Conservation (phyloP, 1,140 invertebrate genomes). For the Orius laevigatus region DNA sequence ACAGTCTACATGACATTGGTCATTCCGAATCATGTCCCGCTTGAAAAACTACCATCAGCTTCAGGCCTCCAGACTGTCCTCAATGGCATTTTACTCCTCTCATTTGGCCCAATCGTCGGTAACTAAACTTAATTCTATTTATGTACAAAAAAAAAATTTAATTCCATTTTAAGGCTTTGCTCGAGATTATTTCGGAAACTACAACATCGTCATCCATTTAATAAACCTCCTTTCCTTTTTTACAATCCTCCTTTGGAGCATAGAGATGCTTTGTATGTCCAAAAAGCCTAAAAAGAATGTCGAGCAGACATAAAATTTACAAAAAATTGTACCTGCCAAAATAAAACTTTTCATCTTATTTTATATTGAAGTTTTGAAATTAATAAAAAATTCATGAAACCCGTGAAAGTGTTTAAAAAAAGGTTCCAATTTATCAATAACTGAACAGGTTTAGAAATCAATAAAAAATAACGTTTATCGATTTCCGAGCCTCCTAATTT, state of each 20-base stretch:
- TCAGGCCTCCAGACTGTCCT: constrained; percentile 45
- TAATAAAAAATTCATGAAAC: too few relatives aligned
- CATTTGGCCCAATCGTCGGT: constrained; percentile 45
- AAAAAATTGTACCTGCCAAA: too few relatives aligned
- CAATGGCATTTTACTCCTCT: constrained; percentile 33
- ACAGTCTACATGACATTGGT: constrained; percentile 50
- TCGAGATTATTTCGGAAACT: constrained; percentile 14
- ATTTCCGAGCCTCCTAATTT: too few relatives aligned
- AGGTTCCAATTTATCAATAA: too few relatives aligned
- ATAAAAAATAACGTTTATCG: too few relatives aligned
- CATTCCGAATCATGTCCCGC: constrained; percentile 45
- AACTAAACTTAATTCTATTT: constrained; percentile 6
- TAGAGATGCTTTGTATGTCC: constrained; percentile 10
- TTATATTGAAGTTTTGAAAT: too few relatives aligned
- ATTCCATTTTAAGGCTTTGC: constrained; percentile 15
- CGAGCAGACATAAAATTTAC: too few relatives aligned
- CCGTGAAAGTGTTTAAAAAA: too few relatives aligned
- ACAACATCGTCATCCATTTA: constrained; percentile 16
- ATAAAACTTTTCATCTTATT: too few relatives aligned
- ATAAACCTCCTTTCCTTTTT: constrained; percentile 15
- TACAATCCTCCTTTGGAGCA: constrained; percentile 18
- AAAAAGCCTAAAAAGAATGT: not conserved
- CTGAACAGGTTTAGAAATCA: too few relatives aligned
- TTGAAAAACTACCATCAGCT: constrained; percentile 44
- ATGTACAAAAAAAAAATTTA: constrained; percentile 2